Conservation (phyloP, 2,113 vertebrate genomes). For the Oncorhynchus masou region DNA sequence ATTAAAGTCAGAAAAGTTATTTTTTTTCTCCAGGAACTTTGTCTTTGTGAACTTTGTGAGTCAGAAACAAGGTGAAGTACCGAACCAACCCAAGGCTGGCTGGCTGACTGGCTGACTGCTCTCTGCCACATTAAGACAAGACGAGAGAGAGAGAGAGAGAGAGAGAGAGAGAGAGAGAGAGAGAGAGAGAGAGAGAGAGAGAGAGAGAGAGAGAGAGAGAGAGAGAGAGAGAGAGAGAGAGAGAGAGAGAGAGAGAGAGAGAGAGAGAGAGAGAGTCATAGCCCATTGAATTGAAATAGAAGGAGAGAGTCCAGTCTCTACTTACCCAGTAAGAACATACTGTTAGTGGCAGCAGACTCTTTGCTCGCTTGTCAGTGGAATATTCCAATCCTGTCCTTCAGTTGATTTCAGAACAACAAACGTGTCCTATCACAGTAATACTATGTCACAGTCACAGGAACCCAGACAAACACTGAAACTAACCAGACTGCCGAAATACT, state of each 20-base stretch:
- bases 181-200: no score
- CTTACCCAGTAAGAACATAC: constrained; percentile 77
- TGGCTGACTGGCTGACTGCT: background rate
- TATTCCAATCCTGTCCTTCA: constrained; percentile 36
- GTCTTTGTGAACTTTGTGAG: background rate
- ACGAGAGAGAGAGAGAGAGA: background rate
- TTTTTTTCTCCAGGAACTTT: background rate
- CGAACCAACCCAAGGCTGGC: background rate
- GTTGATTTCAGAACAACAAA: constrained; percentile 51
- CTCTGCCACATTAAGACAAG: constrained; percentile 16
- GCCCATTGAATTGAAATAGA: background rate
- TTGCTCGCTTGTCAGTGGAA: constrained; percentile 13
- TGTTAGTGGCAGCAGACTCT: constrained; percentile 19
- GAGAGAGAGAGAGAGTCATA: background rate
- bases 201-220: background rate
- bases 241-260: background rate
- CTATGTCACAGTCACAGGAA: constrained; percentile 48
- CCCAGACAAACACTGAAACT: constrained; percentile 36
- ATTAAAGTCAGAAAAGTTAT: no score
- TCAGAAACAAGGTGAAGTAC: background rate
- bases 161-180: background rate
- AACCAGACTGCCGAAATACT: constrained; percentile 49
- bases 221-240: background rate
- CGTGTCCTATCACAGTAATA: constrained; percentile 40
- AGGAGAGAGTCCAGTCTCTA: constrained; percentile 30